These are phyloP conservation scores for Callithrix jacchus DNA, from an alignment of 2,113 vertebrate genomes.

Conservation along the genomic window DNA sequence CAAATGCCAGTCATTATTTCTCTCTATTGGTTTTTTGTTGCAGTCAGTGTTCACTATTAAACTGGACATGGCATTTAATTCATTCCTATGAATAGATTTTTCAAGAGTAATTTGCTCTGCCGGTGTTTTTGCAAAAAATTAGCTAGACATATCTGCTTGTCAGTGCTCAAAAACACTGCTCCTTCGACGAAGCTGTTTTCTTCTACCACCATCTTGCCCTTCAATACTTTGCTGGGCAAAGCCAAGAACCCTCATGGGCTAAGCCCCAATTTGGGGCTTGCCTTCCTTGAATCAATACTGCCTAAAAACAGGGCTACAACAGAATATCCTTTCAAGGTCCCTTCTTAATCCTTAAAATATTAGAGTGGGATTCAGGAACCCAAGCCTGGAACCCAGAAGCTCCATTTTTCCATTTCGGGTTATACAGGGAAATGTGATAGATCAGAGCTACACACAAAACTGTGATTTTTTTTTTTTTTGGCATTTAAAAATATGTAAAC, in stretches of 20 bases:
- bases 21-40: constrained; percentile 68
- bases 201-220: too few relatives aligned
- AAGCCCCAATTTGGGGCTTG: too few relatives aligned
- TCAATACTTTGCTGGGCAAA: too few relatives aligned
- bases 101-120: constrained; percentile 73
- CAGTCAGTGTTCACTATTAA: constrained; percentile 57
- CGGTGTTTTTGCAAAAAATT: constrained; percentile 57
- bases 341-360: not conserved
- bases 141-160: constrained; percentile 42
- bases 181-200: too few relatives aligned
- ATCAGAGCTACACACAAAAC: not conserved
- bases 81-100: constrained; percentile 75
- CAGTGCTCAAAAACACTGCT: not conserved
- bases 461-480: not conserved
- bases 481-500: not conserved
- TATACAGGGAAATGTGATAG: not conserved
- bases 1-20: constrained; percentile 55
- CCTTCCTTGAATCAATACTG: not conserved
- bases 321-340: not conserved
- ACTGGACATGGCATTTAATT: constrained; percentile 74
- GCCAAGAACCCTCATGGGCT: too few relatives aligned
- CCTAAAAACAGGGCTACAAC: not conserved
- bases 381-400: not conserved
- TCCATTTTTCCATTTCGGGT: not conserved
- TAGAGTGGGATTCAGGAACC: not conserved